Base-by-base conservation (phyloP, 2,888 invertebrate species). In the Coremacera marginata region DNA sequence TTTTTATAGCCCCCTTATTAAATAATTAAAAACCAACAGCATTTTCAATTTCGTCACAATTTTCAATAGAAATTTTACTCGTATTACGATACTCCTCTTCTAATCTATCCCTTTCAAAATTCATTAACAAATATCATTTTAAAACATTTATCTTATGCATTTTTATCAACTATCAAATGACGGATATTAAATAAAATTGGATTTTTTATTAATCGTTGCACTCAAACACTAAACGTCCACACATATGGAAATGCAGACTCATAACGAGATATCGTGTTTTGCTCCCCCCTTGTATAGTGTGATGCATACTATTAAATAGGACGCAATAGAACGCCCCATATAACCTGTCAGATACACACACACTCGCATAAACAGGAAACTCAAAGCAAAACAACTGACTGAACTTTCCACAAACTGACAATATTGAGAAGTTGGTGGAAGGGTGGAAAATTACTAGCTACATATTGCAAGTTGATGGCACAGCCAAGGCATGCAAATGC, bases 401-500 rank as follows among this genome's bases (percentile, higher is more conserved):
- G 25, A 27, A 19, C 11, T 5, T 16, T 8, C 37, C 9, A 37
- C 27, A 31, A 65, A 65, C 34, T n/a, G 65, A 19, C 5, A 34
- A 19, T 22, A n/a, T 19, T 5, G 37, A 5, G 44, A 67, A 34
- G 67, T 19, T 22, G 25, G 34, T 19, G 9, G 19, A n/a, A 34
- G 67, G 65, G 65, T 3, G 19, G 55, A 55, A 55, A 55, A 55
- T 22, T 55, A 55, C 22, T 22, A 22, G 25, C 51, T 51, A 44
- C 44, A 14, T 44, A 49, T 22, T 25, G 37, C 44, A 49, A 68
- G 68, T 68, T 49, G 49, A 68, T 68, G 44, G 44, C 72, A 52
- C 8, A n/a, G 55, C 16, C 34, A 31, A 14, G 72, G 34, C 67
- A 73, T 77, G 77, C 77, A 72, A 77, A 68, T 72, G 67, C 77